phyloP scores from a whole-genome alignment of 2,113 vertebrate genomes.

The Scomber scombrus region DNA sequence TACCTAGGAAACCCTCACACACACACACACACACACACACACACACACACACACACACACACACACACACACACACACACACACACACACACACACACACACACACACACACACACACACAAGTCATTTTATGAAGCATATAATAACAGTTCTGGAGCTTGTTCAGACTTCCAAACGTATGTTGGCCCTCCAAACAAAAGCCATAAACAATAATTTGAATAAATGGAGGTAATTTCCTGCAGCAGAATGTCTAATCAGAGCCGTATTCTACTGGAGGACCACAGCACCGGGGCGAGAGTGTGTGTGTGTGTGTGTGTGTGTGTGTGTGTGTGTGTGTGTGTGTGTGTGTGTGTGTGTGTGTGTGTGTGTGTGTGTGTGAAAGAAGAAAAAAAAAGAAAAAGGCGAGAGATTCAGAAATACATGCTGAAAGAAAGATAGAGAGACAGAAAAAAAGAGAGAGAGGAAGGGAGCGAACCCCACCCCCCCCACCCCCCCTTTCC shows the following conservation, averaged over 20 bases:
- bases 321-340: conserved; percentile 26
- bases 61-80: conserved; percentile 47
- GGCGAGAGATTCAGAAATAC: conserved; percentile 36
- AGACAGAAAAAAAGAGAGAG: conserved; percentile 7
- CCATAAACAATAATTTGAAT: conserved; percentile 88
- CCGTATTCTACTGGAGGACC: conserved; percentile 80
- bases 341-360: conserved; percentile 27
- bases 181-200: conserved; percentile 85
- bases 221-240: conserved; percentile 84
- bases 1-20: conserved; percentile 66
- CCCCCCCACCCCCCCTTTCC: too few species aligned
- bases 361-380: conserved; percentile 24
- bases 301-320: conserved; percentile 29
- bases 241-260: conserved; percentile 86
- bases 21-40: conserved; percentile 44
- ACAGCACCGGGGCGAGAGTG: conserved; percentile 33
- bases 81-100: conserved; percentile 44
- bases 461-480: conserved; percentile 1
- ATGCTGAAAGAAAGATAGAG: conserved; percentile 16
- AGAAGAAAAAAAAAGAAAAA: neutral
- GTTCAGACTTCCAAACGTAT: conserved; percentile 82
- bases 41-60: conserved; percentile 46
- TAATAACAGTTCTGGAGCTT: conserved; percentile 83
- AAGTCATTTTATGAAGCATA: conserved; percentile 82
- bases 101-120: conserved; percentile 46